phyloP scores from a whole-genome alignment of 35 echinoderm and acorn worm genomes.

The Apostichopus californicus region DNA sequence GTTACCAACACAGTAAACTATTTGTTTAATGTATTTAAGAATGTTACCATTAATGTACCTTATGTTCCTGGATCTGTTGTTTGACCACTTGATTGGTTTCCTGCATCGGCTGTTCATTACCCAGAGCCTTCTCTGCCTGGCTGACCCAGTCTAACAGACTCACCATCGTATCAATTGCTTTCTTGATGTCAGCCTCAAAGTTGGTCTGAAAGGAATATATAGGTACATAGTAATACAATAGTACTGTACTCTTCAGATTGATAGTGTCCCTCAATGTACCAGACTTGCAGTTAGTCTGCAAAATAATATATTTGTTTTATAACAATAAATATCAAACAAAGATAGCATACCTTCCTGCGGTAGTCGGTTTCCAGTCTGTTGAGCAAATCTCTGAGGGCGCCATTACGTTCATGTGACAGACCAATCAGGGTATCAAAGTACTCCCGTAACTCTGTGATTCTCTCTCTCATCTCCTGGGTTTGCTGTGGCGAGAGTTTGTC shows the following conservation, averaged over 20 bases:
- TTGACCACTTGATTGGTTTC: conserved; percentile 60
- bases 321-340: no score
- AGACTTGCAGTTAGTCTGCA: no score
- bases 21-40: conserved; percentile 53
- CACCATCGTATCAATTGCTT: conserved; percentile 62
- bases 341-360: conserved; percentile 68
- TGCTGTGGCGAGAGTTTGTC: conserved; percentile 84
- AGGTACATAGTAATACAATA: no score
- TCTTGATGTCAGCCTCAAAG: conserved; percentile 86
- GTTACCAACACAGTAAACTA: no score
- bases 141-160: conserved; percentile 89
- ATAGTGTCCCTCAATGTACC: no score
- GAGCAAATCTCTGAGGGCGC: conserved; percentile 71
- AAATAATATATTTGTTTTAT: no score
- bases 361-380: conserved; percentile 72
- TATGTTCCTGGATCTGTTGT: conserved; percentile 75
- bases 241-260: no score
- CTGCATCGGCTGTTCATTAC: conserved; percentile 79
- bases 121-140: conserved; percentile 75
- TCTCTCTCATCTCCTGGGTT: conserved; percentile 80
- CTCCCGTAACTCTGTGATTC: conserved; percentile 84
- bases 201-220: conserved; percentile 48
- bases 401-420: conserved; percentile 77
- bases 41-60: conserved; percentile 49
- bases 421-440: conserved; percentile 94